These are phyloP conservation scores for Arenaria interpres DNA, from an alignment of 2,113 vertebrate genomes.

Conservation along the genomic window DNA sequence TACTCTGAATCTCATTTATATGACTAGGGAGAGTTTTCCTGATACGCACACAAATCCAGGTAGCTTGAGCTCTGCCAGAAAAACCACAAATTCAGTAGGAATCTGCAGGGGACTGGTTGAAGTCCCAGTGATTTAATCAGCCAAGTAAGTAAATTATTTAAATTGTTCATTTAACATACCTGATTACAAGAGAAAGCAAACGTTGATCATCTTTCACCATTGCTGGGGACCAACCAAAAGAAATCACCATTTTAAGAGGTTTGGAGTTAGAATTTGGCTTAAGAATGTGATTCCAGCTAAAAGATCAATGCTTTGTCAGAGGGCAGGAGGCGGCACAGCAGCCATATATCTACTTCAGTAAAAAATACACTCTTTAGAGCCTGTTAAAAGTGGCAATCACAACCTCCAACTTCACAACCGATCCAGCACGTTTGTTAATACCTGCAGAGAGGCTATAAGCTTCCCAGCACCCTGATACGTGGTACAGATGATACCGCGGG, in stretches of 20 bases:
- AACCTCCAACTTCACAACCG: neutral
- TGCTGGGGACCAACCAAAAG: neutral
- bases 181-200: neutral
- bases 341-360: neutral
- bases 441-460: neutral
- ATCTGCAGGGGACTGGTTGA: neutral
- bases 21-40: neutral
- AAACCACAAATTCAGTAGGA: neutral
- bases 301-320: neutral
- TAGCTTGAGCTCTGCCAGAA: neutral
- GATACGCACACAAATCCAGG: neutral
- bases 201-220: neutral
- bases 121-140: neutral
- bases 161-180: neutral
- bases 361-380: neutral
- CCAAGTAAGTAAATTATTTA: neutral
- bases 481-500: fast-evolving
- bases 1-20: neutral
- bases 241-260: neutral
- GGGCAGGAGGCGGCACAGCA: neutral
- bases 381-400: neutral
- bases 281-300: neutral
- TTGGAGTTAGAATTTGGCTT: neutral
- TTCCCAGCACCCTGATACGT: neutral
- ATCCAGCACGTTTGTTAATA: neutral